Percentiles rank a stretch among this genome's conserved stretches.
These are phyloP conservation scores for Heliconius cydno DNA, from an alignment of 2,888 invertebrate species.

Conservation along the genomic window DNA sequence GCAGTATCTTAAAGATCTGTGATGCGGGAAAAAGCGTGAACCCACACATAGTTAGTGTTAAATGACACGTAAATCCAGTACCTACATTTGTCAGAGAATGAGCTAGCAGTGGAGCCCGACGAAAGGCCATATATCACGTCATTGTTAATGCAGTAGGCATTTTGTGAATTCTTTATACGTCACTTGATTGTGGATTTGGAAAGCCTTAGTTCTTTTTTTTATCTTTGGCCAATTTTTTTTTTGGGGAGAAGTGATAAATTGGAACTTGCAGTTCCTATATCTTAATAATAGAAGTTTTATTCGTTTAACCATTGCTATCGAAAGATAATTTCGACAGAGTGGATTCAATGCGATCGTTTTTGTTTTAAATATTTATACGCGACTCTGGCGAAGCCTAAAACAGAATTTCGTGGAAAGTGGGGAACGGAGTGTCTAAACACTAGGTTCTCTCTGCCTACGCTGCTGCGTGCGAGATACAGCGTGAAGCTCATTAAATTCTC, in stretches of 20 bases:
- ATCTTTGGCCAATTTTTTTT: constrained; percentile 6
- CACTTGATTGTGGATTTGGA: constrained; percentile 32
- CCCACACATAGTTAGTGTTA: constrained; percentile 36
- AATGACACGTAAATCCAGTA: constrained; percentile 54
- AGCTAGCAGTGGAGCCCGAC: constrained; percentile 58
- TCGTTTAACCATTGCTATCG: background rate
- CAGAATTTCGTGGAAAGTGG: too few relatives aligned
- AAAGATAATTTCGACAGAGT: background rate
- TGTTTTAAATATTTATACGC: background rate
- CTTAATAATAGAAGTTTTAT: background rate
- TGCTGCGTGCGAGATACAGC: too few relatives aligned
- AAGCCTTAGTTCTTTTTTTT: constrained; percentile 1
- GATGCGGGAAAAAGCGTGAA: too few relatives aligned
- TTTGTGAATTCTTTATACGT: constrained; percentile 46
- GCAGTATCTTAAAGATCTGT: too few relatives aligned
- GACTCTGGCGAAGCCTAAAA: too few relatives aligned
- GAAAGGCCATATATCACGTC: constrained; percentile 54
- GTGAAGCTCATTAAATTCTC: too few relatives aligned
- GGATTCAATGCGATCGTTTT: background rate
- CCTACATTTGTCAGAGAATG: constrained; percentile 56
- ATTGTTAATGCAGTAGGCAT: constrained; percentile 52
- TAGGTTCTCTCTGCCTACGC: too few relatives aligned
- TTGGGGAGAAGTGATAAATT: background rate
- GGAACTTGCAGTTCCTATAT: background rate
- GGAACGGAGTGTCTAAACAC: too few relatives aligned